Percentiles rank a stretch among this genome's conserved stretches.
phyloP scores from a whole-genome alignment of 2,888 invertebrate genomes.

The Melinaea marsaeus region DNA sequence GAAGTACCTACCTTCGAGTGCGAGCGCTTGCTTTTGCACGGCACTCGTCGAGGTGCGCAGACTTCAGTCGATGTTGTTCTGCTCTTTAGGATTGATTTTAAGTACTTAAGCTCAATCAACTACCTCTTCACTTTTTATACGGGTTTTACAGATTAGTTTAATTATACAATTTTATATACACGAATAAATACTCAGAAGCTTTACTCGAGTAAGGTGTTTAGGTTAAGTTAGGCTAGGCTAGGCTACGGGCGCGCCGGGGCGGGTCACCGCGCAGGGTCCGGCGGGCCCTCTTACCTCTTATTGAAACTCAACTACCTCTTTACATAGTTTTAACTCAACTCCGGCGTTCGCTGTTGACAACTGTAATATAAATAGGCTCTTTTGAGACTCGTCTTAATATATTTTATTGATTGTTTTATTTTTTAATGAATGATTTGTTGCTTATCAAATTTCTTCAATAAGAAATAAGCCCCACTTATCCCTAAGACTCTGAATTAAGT shows the following conservation, averaged over 20 bases:
- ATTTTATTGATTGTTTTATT: conserved; percentile 76
- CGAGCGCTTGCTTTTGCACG: conserved; percentile 38
- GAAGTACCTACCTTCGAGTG: conserved; percentile 45
- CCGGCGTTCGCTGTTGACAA: conserved; percentile 66
- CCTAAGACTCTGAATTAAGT: conserved; percentile 74
- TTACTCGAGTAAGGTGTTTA: conserved; percentile 76
- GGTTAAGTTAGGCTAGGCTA: conserved; percentile 53
- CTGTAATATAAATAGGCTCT: conserved; percentile 61
- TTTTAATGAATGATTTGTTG: conserved; percentile 61
- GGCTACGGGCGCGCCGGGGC: conserved; percentile 64
- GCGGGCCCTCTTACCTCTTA: conserved; percentile 58
- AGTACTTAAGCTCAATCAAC: conserved; percentile 77
- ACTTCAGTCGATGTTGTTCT: conserved; percentile 52
- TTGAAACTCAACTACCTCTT: conserved; percentile 76
- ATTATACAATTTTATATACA: conserved; percentile 77
- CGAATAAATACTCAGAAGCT: conserved; percentile 77
- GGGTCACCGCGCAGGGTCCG: conserved; percentile 72
- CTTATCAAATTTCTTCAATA: conserved; percentile 54
- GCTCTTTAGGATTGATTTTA: conserved; percentile 70
- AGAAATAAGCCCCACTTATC: conserved; percentile 54
- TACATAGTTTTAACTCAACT: conserved; percentile 69
- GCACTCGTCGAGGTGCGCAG: conserved; percentile 39
- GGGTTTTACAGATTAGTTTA: conserved; percentile 78
- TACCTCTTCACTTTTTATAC: conserved; percentile 78
- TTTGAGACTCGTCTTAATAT: conserved; percentile 72